Evolutionary conservation across 2,113 vertebrate genomes (phyloP), one percentile per base, ranked within the genome.

Genomic region (Pterophyllum scalare): DNA sequence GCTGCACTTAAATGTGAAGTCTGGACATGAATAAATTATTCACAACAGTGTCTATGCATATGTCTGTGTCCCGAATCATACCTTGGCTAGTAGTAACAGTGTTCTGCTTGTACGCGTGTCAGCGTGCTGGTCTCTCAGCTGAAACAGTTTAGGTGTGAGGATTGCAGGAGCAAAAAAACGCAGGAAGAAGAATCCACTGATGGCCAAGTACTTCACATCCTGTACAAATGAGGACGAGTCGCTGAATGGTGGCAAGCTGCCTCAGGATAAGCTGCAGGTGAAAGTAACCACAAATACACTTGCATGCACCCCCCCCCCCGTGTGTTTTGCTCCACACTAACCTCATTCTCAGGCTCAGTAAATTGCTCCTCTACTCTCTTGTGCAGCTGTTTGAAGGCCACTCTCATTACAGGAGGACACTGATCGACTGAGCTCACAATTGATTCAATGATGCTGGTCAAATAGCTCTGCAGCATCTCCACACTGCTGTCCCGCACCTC

Each of bases 151-250:
- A 0, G 97, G 98, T 0, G 97, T 97, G 86, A 99, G 96, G 88
- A 98, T 95, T 0, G 97, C 96, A 0, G 97, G 97, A 1, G 97
- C 97, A 0, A 99, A 97, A 85, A 98, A 98, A 3, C 96, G 95
- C 83, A 98, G 94, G 94, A 98, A 99, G 83, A 99, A 96, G 75
- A 99, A 98, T 17, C 96, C 97, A 0, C 98, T 97, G 88, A 97
- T 96, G 79, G 97, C 97, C 85, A 98, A 91, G 91, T 97, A 98
- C 86, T 94, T 95, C 75, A 96, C 96, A 20, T 98, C 97, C 98
- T 99, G 91, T 3, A 15, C 61, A 75, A 59, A 87, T 15, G 8
- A 2, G 54, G 40, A 35, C 15, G 7, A 74, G 14, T 77, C 67
- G 33, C 46, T 72, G 67, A 72, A 72, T 11, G 4, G 26, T 72